Evolutionary conservation across 2,888 invertebrate genomes (phyloP), one percentile per base, ranked within the genome.

Genomic region (Drosophila lacicola): DNA sequence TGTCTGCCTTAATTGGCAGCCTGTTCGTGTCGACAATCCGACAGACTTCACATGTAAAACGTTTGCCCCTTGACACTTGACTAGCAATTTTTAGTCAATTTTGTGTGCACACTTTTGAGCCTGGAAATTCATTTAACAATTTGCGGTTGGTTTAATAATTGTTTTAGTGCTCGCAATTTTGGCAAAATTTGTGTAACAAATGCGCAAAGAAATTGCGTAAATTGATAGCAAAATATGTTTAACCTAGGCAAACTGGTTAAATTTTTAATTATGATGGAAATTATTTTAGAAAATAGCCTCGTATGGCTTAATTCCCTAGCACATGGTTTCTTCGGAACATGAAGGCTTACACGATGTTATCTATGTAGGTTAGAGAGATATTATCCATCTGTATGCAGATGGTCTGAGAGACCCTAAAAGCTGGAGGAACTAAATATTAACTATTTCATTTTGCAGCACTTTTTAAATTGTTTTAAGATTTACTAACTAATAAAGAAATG

Each of bases 101-200:
- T 25, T 73, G 64, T 62, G 61, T 29, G 29, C 29, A 58, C 55
- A 61, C 37, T 45, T 73, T 62, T 57, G 57, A 29, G 29, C 51
- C 54, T 47, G n/a, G 9, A 42, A 78, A 68, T 72, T 64, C 33
- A 37, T 61, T 78, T 55, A 78, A 56, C 63, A 72, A 84, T 73
- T 88, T 82, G 85, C 53, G 82, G 85, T 76, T 54, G 45, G 67
- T 62, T 72, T 62, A 69, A 76, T 68, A 84, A 78, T 73, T 72
- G 68, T 61, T 63, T 67, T 50, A 54, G 41, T 51, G 46, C 54
- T 44, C 44, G 29, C 49, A 51, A 61, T 42, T 67, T 55, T 13
- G 10, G 1, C 4, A 2, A 39, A 36, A 45, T 36, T 63, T 63
- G 39, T 57, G 41, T 58, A 64, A 65, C 47, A 41, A 58, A 55